phyloP scores from a whole-genome alignment of 2,797 vertebrate genomes.

The Crossoptilon crossoptilon region DNA sequence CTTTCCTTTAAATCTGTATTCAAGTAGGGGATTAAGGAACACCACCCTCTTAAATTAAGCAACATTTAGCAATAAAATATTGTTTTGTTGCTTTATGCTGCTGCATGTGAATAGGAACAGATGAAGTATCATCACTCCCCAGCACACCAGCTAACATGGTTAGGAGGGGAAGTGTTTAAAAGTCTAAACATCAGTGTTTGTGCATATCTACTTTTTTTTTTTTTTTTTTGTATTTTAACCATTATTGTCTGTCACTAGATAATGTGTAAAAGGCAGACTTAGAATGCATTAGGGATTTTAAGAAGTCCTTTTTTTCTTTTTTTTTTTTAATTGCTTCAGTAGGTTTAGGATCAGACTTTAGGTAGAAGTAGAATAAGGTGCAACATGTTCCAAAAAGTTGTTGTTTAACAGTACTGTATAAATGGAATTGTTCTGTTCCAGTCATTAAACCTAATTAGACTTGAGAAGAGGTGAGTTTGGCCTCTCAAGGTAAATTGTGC shows the following conservation, averaged over 20 bases:
- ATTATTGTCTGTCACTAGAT: not conserved
- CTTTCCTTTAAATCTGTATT: not conserved
- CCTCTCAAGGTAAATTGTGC: not conserved
- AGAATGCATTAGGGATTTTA: not conserved
- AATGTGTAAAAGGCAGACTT: not conserved
- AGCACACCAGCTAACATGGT: not conserved
- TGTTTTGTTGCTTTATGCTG: not conserved
- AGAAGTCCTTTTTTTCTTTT: not conserved
- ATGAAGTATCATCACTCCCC: not conserved
- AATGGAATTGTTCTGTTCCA: conserved; percentile 52
- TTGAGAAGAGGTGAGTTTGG: conserved; percentile 37
- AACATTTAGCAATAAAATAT: not conserved
- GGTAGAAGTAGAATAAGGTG: not conserved
- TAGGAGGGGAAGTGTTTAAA: not conserved
- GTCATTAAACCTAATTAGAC: conserved; percentile 49
- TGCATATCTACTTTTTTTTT: not conserved
- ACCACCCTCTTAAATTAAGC: not conserved
- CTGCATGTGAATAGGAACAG: not conserved
- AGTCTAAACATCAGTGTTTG: not conserved
- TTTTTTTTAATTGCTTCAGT: not conserved
- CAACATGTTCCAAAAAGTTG: conserved; percentile 29
- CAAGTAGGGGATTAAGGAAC: not conserved
- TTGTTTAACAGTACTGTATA: not conserved
- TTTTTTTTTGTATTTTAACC: not conserved
- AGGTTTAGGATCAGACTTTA: conserved; percentile 1